These are phyloP conservation scores for Sphyrna mokarran DNA, from an alignment of 2,113 vertebrate genomes.

Conservation along the genomic window DNA sequence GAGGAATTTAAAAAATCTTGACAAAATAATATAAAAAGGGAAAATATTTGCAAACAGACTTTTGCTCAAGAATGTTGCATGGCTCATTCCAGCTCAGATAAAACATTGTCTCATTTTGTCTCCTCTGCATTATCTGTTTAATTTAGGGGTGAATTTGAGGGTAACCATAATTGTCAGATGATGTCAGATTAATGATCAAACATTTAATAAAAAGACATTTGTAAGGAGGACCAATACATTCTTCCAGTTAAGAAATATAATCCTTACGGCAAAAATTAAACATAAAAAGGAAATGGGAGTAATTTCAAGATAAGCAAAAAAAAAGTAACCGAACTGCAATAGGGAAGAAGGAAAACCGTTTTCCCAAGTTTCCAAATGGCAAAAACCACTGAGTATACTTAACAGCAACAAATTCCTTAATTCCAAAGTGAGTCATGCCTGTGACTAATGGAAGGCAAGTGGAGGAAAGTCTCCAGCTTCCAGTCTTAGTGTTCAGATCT, in stretches of 20 bases:
- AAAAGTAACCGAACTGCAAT: not conserved
- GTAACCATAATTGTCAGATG: not conserved
- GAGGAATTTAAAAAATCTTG: not conserved
- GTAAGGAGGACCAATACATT: not conserved
- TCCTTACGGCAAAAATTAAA: not conserved
- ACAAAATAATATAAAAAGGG: not conserved
- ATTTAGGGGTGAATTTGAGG: not conserved
- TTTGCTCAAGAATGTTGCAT: not conserved
- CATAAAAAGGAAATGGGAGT: not conserved
- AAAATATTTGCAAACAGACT: not conserved
- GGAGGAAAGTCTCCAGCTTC: not conserved
- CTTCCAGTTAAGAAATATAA: not conserved
- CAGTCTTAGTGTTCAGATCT: too few species aligned
- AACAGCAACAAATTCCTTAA: slow-evolving; percentile 24
- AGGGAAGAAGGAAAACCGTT: not conserved
- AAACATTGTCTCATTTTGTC: not conserved
- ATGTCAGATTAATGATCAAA: not conserved
- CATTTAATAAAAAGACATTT: not conserved
- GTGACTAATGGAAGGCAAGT: not conserved
- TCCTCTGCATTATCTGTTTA: not conserved
- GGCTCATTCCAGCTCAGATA: not conserved
- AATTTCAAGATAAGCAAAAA: not conserved
- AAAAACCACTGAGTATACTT: too few species aligned
- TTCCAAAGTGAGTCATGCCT: not conserved
- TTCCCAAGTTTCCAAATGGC: not conserved